Percentiles rank a stretch among this genome's conserved stretches.
Evolutionary conservation across 1,140 invertebrate genomes (phyloP).

Genomic region (Drosophila fuyamai): DNA sequence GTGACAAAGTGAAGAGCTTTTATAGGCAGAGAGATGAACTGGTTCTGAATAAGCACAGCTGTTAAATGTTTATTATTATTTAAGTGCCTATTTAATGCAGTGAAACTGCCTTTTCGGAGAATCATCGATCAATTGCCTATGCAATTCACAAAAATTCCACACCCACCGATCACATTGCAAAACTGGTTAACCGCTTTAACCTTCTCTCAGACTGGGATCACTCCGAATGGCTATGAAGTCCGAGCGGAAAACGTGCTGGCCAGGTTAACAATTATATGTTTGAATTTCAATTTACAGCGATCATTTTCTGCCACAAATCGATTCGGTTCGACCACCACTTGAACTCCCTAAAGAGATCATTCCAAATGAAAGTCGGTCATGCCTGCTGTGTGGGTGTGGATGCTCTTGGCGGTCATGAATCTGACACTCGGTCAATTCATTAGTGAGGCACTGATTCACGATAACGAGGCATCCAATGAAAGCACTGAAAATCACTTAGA

Average conservation of each 20-base stretch:
- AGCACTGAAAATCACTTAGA: background rate
- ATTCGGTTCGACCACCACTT: constrained; percentile 41
- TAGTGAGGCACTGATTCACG: background rate
- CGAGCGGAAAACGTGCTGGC: constrained; percentile 34
- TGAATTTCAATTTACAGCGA: constrained; percentile 56
- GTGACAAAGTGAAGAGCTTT: background rate
- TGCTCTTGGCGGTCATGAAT: constrained; percentile 36
- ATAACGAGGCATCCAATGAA: background rate
- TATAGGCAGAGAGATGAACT: constrained; percentile 16
- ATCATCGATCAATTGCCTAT: constrained; percentile 18
- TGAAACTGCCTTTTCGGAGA: constrained; percentile 12
- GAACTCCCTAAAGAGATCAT: constrained; percentile 26
- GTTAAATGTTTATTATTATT: constrained; percentile 8
- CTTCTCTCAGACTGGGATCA: constrained; percentile 22
- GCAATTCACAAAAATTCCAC: constrained; percentile 32
- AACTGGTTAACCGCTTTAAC: constrained; percentile 37
- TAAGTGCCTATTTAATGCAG: background rate
- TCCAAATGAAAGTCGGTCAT: constrained; percentile 42
- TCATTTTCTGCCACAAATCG: constrained; percentile 54
- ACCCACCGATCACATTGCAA: constrained; percentile 18
- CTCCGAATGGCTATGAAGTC: constrained; percentile 23
- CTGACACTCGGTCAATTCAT: constrained; percentile 7
- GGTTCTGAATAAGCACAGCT: constrained; percentile 15
- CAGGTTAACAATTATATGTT: constrained; percentile 52
- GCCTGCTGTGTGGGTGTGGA: constrained; percentile 47